phyloP scores from a whole-genome alignment of 2,888 invertebrate genomes.

The Lasioglossum leucozonium region DNA sequence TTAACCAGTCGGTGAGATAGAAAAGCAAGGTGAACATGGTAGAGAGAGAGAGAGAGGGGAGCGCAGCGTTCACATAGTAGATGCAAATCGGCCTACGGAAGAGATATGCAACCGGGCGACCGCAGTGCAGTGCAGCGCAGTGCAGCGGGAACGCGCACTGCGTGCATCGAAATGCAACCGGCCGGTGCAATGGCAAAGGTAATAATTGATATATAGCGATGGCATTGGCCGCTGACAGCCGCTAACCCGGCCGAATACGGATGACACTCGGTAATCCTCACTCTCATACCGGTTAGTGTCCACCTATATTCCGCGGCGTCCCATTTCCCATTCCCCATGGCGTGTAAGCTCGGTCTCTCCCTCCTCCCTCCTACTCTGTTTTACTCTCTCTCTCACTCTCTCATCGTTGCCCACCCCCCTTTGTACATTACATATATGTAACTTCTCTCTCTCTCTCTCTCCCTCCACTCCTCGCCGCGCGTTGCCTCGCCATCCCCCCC shows the following conservation, averaged over 20 bases:
- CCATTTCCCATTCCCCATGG: conserved; percentile 77
- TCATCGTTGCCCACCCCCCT: conserved; percentile 19
- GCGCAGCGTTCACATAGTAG: conserved; percentile 45
- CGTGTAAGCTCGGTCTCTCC: conserved; percentile 67
- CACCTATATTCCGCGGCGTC: conserved; percentile 78
- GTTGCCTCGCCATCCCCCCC: neutral
- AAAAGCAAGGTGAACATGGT: conserved; percentile 5
- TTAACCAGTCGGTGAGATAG: conserved; percentile 24
- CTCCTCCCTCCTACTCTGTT: neutral
- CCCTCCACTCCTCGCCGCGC: no score
- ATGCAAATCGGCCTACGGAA: conserved; percentile 69
- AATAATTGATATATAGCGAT: conserved; percentile 82
- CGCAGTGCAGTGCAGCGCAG: conserved; percentile 50
- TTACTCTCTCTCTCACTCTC: conserved; percentile 53
- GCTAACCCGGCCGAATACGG: conserved; percentile 83
- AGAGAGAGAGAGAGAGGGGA: neutral
- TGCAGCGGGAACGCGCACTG: conserved; percentile 37
- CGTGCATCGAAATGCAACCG: conserved; percentile 65
- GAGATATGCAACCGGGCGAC: conserved; percentile 62
- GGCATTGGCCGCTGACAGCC: conserved; percentile 82
- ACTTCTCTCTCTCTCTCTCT: conserved; percentile 33
- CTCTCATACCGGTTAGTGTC: conserved; percentile 81
- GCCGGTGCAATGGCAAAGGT: conserved; percentile 74
- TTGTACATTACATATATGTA: conserved; percentile 34
- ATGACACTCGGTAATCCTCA: conserved; percentile 83